Evolutionary conservation across 2,113 vertebrate species (phyloP).

Genomic region (Pantherophis guttatus): DNA sequence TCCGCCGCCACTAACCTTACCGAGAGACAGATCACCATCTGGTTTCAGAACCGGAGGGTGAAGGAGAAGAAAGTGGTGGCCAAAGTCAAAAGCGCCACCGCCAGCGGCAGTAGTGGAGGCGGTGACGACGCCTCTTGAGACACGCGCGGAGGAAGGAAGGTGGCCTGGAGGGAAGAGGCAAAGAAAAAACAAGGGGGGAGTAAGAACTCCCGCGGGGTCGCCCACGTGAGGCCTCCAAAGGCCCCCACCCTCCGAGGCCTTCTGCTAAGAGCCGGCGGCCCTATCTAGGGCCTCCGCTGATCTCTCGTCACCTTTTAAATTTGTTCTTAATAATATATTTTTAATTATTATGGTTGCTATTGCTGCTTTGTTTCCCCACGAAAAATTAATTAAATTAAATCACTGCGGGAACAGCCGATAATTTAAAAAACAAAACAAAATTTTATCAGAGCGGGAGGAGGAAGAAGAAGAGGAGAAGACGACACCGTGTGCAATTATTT

Average conservation of each 20-base stretch:
- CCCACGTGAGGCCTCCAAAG: not conserved
- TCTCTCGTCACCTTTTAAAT: not conserved
- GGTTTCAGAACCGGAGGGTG: constrained; percentile 94
- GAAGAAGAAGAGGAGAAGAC: too few relatives aligned
- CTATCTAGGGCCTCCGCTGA: not conserved
- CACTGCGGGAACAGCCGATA: not conserved
- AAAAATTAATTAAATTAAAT: not conserved
- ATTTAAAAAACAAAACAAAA: accelerated
- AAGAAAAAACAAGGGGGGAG: not conserved
- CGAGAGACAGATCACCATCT: constrained; percentile 94
- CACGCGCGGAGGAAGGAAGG: not conserved
- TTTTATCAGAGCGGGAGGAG: not conserved
- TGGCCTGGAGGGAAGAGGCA: not conserved
- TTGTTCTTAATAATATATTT: not conserved
- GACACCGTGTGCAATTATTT: constrained; percentile 2
- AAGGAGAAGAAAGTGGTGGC: constrained; percentile 94
- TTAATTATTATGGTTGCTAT: not conserved
- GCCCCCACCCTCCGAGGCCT: not conserved
- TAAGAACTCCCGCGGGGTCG: not conserved
- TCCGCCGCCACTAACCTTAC: constrained; percentile 85
- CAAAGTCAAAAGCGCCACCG: constrained; percentile 78
- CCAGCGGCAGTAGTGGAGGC: not conserved
- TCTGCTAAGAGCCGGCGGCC: not conserved
- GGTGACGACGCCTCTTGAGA: constrained; percentile 66
- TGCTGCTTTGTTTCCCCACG: not conserved